These are phyloP conservation scores for Chionodraco myersi DNA, from an alignment of 2,113 vertebrate genomes.

Conservation along the genomic window DNA sequence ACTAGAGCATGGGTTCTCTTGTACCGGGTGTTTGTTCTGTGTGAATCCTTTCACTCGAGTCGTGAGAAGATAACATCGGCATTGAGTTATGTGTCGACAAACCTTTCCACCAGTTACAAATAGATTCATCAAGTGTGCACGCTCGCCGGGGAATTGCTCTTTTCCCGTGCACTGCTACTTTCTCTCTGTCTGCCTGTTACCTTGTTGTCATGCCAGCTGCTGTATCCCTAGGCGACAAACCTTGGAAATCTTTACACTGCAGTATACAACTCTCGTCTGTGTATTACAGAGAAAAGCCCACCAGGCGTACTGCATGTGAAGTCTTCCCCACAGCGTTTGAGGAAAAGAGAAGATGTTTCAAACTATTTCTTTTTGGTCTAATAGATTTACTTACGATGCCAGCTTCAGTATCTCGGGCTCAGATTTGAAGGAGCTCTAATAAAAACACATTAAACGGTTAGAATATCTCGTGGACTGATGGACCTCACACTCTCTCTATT, in stretches of 20 bases:
- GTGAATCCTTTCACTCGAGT: conserved; percentile 2
- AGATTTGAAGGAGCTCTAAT: conserved; percentile 29
- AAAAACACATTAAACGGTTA: conserved; percentile 11
- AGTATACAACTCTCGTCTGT: conserved; percentile 42
- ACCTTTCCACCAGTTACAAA: conserved; percentile 58
- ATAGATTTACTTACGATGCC: neutral
- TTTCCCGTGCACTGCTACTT: conserved; percentile 15
- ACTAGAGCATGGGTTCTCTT: neutral
- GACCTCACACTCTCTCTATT: conserved; percentile 24
- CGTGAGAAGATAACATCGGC: conserved; percentile 24
- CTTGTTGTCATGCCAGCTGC: conserved; percentile 76
- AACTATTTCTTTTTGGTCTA: neutral
- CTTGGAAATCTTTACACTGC: conserved; percentile 58
- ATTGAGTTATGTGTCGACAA: conserved; percentile 42
- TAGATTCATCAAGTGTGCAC: conserved; percentile 58
- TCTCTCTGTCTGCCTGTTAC: conserved; percentile 49
- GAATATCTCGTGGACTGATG: conserved; percentile 19
- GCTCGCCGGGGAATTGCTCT: conserved; percentile 54
- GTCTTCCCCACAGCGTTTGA: conserved; percentile 44
- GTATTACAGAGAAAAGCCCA: conserved; percentile 51
- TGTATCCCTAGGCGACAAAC: conserved; percentile 70
- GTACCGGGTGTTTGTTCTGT: neutral
- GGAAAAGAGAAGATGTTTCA: conserved; percentile 18
- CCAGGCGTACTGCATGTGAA: conserved; percentile 44
- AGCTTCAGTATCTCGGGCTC: conserved; percentile 12